Evolutionary conservation across 2,888 invertebrate species (phyloP).

Genomic region (Anodontia alba): DNA sequence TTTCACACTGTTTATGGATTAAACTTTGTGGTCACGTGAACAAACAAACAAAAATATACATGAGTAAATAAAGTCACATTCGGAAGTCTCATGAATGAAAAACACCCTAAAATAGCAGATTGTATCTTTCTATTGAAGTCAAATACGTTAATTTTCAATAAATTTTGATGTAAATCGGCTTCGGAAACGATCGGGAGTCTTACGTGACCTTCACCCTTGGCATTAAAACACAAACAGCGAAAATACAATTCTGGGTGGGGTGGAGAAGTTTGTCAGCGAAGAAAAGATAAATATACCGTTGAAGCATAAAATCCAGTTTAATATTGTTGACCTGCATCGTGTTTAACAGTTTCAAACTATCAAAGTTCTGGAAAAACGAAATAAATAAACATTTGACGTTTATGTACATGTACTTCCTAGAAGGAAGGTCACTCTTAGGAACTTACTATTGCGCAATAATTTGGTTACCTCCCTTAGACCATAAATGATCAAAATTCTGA

Average conservation of each 20-base stretch:
- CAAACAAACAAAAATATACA: constrained; percentile 23
- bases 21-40: constrained; percentile 40
- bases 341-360: no score
- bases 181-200: constrained; percentile 6
- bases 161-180: neutral
- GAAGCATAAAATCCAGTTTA: no score
- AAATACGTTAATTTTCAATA: neutral
- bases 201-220: neutral
- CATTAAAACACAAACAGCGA: neutral
- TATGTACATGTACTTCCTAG: constrained; percentile 34
- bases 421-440: constrained; percentile 35
- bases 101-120: neutral
- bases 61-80: neutral
- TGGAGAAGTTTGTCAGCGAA: no score
- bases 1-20: constrained; percentile 24
- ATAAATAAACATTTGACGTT: constrained; percentile 16
- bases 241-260: neutral
- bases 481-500: no score
- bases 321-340: no score
- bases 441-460: constrained; percentile 39
- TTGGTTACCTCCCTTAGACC: neutral
- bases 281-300: no score
- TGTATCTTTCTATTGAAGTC: neutral
- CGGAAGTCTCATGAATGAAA: neutral
- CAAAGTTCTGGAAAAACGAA: no score